Evolutionary conservation across 2,113 vertebrate genomes (phyloP), one percentile per base, ranked within the genome.

Genomic region (Perccottus glenii): DNA sequence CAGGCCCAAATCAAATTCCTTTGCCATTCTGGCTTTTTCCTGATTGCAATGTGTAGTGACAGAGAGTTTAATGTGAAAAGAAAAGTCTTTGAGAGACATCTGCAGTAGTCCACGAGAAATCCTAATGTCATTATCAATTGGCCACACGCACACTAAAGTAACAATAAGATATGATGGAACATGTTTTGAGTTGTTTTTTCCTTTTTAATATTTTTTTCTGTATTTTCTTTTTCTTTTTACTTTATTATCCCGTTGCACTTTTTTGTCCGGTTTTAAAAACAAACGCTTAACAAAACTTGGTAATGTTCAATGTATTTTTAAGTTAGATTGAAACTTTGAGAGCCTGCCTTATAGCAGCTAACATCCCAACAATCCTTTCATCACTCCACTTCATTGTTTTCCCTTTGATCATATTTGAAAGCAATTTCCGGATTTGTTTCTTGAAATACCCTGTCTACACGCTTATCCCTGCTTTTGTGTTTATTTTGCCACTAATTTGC

Each of bases 1-100:
- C 68, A 70, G 67, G 58, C 75, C 53, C 52, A 83, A 78, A 85
- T 81, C 71, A 62, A 63, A 78, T 78, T 75, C 60, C 67, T 60
- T 44, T 51, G 62, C 15, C 36, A 49, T 43, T 52, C 43, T 50
- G 61, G 46, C 60, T 67, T 71, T 73, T 65, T 14, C 51, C 64
- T 45, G 64, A 73, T 75, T 33, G 50, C 48, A 66, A 12, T 33
- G 47, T 75, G 60, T 65, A 42, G 42, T 16, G 15, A 73, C 66
- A 62, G 75, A 82, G 53, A 51, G 67, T 57, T 82, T 65, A 11
- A 36, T 61, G 67, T 79, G 70, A 62, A 49, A 58, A 45, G 56
- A 27, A 62, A 38, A 64, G 59, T 64, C n/a, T 45, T 64, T 68
- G 58, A 81, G 44, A 35, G 66, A 32, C 64, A 67, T 68, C 48